Base-by-base conservation (phyloP, 2,797 vertebrate species). In the Apogon talboti region DNA sequence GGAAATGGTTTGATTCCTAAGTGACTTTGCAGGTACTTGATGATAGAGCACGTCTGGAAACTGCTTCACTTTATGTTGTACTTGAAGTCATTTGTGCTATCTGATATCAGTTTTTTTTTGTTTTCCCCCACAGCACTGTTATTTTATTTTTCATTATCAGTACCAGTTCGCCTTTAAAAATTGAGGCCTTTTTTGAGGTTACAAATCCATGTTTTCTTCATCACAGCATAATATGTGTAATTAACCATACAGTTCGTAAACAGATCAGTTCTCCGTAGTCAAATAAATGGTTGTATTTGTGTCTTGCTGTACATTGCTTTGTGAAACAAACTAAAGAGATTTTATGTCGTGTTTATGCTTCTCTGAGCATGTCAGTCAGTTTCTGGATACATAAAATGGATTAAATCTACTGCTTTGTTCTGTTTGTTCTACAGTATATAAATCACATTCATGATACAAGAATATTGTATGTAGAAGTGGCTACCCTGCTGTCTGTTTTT, bases 21-120 rank as follows among this genome's bases (percentile, higher is more conserved):
- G 16, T 42, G 40, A 70, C 62, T 79, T 70, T 82, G 47, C 69
- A 72, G 55, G 63, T 65, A 21, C 11, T 46, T 67, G 45, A 55
- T 61, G 76, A 64, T 67, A 13, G 0, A 46, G 46, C 53, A 33
- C 37, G 21, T 40, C 13, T 6, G 11, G 1, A 48, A 12, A 45
- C n/a, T 41, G 14, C 51, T 55, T 71, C 2, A 9, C 4, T 33
- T 46, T 15, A 14, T 53, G 52, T 55, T 76, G 14, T 48, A 0
- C 38, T 53, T 28, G 24, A 28, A 28, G 24, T 28, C n/a, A 42
- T 45, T 15, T 42, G 53, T 24, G 38, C 13, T 28, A 7, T 16
- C 30, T 12, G 5, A 28, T 56, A 7, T 63, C 12, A 13, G 2
- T 10, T 57, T 24, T 49, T 49, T 73, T 74, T 6, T 44, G 11